These are phyloP conservation scores for Platypus cylindrus DNA, from an alignment of 2,888 invertebrate species.

Conservation along the genomic window DNA sequence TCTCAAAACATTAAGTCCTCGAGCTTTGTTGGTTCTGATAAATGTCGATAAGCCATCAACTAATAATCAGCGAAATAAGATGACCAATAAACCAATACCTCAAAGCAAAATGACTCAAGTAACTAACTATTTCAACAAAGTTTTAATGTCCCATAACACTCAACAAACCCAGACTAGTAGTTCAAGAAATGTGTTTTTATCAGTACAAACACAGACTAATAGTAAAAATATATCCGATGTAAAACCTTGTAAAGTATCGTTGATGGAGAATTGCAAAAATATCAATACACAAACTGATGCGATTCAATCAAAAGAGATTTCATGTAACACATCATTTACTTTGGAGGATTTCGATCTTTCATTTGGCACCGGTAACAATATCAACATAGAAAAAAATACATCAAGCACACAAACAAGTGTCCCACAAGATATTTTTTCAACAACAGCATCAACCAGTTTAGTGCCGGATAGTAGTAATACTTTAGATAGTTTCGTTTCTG, in stretches of 20 bases:
- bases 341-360: conserved; percentile 23
- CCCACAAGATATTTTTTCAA: conserved; percentile 18
- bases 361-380: no score
- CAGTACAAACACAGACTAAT: conserved; percentile 35
- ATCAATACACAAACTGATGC: conserved; percentile 20
- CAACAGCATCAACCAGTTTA: conserved; percentile 24
- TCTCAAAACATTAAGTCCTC: neutral
- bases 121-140: conserved; percentile 9
- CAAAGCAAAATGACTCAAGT: conserved; percentile 23
- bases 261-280: conserved; percentile 12
- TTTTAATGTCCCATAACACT: conserved; percentile 16
- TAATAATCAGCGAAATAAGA: conserved; percentile 25
- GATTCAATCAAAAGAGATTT: conserved; percentile 23
- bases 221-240: conserved; percentile 16
- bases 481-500: conserved; percentile 15
- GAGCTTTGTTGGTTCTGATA: neutral
- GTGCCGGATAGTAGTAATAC: conserved; percentile 28
- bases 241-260: no score
- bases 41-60: conserved; percentile 3
- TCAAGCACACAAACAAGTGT: conserved; percentile 29
- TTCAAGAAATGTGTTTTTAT: conserved; percentile 15
- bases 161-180: conserved; percentile 32
- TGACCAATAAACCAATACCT: conserved; percentile 20
- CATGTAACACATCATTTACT: conserved; percentile 30
- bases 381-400: conserved; percentile 21